Conservation (phyloP, 2,113 vertebrate species). For the Odontophorus gujanensis region DNA sequence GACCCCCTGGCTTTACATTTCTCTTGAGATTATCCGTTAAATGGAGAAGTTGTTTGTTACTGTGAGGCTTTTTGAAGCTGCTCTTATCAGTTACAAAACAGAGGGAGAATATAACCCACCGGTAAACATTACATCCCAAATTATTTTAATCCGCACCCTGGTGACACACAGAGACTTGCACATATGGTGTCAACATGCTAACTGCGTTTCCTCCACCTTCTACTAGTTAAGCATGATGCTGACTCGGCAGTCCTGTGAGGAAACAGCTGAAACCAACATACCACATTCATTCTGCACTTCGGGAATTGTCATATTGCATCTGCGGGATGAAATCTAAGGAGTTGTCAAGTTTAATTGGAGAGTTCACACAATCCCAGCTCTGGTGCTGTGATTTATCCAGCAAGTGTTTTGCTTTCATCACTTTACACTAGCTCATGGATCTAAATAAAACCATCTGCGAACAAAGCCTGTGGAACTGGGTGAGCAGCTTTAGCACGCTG, state of each 20-base stretch:
- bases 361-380: constrained; percentile 69
- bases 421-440: constrained; percentile 51
- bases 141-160: not conserved
- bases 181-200: not conserved
- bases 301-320: constrained; percentile 52
- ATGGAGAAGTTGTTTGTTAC: not conserved
- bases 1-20: not conserved
- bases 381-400: constrained; percentile 61
- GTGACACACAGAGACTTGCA: not conserved
- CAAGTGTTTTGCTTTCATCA: constrained; percentile 54
- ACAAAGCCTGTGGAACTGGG: constrained; percentile 42
- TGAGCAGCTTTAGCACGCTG: constrained; percentile 13
- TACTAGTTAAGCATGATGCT: not conserved
- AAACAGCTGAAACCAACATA: constrained; percentile 1
- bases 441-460: constrained; percentile 75
- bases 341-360: constrained; percentile 75
- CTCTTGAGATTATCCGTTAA: not conserved
- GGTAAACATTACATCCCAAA: not conserved
- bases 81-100: not conserved
- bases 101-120: not conserved
- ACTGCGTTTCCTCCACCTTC: not conserved
- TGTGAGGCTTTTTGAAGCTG: not conserved
- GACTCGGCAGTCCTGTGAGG: not conserved
- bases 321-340: constrained; percentile 54
- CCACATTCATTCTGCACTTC: not conserved